These are phyloP conservation scores for Coccyzus lansbergi DNA, from an alignment of 2,797 vertebrate species.

Conservation along the genomic window DNA sequence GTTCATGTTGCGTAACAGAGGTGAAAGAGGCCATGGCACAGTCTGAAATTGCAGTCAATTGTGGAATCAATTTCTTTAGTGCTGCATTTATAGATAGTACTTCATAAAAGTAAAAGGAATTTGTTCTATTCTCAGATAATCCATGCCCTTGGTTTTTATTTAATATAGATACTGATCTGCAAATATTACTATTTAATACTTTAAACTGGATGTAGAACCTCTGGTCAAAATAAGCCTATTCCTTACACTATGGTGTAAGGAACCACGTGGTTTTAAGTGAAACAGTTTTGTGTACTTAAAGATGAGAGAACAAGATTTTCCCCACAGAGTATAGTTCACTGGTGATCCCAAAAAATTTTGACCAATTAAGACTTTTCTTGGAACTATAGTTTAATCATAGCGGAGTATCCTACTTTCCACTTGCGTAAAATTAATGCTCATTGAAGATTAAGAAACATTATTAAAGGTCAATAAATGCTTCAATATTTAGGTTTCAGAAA, in stretches of 20 bases:
- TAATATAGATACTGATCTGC: constrained; percentile 50
- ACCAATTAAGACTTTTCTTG: not conserved
- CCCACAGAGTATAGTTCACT: not conserved
- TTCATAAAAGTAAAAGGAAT: constrained; percentile 79
- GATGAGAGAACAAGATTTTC: not conserved
- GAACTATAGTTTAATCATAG: not conserved
- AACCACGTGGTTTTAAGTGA: not conserved
- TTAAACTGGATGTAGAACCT: constrained; percentile 27
- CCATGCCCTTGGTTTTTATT: constrained; percentile 56
- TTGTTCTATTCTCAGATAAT: constrained; percentile 68
- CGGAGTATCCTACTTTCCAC: not conserved
- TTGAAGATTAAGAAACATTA: not conserved
- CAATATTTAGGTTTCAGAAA: not conserved
- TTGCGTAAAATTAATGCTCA: not conserved
- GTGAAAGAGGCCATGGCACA: constrained; percentile 32
- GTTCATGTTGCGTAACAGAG: constrained; percentile 70
- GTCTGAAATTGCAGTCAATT: constrained; percentile 46
- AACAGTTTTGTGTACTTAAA: not conserved
- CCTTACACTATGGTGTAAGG: not conserved
- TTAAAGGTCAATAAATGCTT: not conserved
- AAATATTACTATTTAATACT: constrained; percentile 64
- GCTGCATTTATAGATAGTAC: constrained; percentile 76
- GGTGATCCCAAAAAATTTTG: constrained; percentile 14
- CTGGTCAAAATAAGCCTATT: not conserved
- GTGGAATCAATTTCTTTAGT: constrained; percentile 53